phyloP scores from a whole-genome alignment of 2,888 invertebrate genomes.

The Drosophila fulvimacula region DNA sequence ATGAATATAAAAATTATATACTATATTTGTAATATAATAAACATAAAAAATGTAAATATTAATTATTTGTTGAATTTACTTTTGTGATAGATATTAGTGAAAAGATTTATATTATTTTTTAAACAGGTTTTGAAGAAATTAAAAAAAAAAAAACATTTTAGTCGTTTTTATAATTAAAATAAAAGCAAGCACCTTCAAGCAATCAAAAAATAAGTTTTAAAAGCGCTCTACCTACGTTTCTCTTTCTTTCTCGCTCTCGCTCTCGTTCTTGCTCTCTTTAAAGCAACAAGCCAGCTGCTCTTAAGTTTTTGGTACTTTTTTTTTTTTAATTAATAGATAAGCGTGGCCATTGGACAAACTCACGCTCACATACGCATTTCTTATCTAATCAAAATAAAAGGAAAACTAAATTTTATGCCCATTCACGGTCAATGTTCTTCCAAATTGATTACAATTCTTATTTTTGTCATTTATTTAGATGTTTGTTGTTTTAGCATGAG shows the following conservation, averaged over 20 bases:
- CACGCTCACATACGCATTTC: conserved; percentile 7
- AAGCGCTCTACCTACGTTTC: conserved; percentile 19
- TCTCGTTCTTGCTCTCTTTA: conserved; percentile 1
- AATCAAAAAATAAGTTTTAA: conserved; percentile 18
- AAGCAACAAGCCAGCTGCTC: neutral
- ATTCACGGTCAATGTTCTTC: conserved; percentile 71
- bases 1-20: too few species aligned
- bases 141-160: neutral
- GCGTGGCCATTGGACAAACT: conserved; percentile 29
- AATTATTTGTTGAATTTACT: neutral
- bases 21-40: neutral
- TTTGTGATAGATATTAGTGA: neutral
- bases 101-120: neutral
- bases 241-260: conserved; percentile 6
- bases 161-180: conserved; percentile 15
- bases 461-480: neutral
- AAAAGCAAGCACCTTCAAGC: conserved; percentile 32
- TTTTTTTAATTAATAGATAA: conserved; percentile 57
- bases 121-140: conserved; percentile 22
- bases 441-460: conserved; percentile 32
- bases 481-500: neutral
- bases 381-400: conserved; percentile 62
- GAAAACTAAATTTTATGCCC: conserved; percentile 41
- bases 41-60: neutral
- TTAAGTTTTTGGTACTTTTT: conserved; percentile 25